Evolutionary conservation across 2,888 invertebrate species (phyloP).

Genomic region (Temnothorax ravouxi): DNA sequence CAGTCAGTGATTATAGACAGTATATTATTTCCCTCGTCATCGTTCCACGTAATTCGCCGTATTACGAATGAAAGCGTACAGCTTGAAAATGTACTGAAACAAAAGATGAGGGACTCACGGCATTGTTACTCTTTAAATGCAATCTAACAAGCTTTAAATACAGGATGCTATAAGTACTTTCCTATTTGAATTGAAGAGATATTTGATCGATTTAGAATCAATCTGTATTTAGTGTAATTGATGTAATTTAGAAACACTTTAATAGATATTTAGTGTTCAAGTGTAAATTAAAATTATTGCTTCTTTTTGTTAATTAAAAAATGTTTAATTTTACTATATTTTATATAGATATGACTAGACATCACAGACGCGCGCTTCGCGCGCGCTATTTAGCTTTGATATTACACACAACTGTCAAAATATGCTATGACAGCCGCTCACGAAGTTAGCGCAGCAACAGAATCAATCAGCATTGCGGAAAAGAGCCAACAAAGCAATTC

Average conservation of each 20-base stretch:
- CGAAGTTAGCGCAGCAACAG: no score
- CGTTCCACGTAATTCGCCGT: constrained; percentile 38
- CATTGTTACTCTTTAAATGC: constrained; percentile 23
- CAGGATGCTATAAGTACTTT: background rate
- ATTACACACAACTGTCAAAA: no score
- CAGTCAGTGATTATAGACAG: constrained; percentile 46
- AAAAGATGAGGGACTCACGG: constrained; percentile 4
- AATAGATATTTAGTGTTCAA: background rate
- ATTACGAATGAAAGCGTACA: constrained; percentile 34
- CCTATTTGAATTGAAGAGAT: background rate
- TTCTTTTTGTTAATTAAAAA: background rate
- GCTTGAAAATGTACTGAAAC: constrained; percentile 24
- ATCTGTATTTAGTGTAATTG: background rate
- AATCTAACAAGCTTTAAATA: background rate
- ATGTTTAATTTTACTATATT: background rate
- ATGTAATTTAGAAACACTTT: background rate
- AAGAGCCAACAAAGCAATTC: no score
- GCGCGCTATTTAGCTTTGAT: no score
- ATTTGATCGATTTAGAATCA: background rate
- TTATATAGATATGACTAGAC: no score
- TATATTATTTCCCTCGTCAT: constrained; percentile 42
- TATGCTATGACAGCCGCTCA: no score
- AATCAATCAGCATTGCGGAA: no score
- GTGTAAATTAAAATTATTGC: background rate
- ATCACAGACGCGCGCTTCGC: no score